These are phyloP conservation scores for Callimico goeldii DNA, from an alignment of 2,797 vertebrate species.

Conservation along the genomic window DNA sequence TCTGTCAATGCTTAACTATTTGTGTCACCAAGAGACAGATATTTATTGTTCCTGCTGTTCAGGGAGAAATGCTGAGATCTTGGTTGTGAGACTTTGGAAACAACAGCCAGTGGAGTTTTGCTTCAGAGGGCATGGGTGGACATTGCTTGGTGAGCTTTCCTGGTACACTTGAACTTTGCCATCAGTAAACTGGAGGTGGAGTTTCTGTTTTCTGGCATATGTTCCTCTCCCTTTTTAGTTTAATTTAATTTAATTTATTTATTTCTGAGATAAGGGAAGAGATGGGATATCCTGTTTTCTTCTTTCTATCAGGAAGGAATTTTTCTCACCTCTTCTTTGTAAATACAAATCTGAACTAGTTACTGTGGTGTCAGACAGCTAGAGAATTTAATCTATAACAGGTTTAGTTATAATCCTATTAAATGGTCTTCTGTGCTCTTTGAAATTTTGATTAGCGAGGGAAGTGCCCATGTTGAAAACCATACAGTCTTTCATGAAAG, in stretches of 20 bases:
- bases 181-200: neutral
- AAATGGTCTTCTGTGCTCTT: slow-evolving; percentile 53
- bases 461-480: neutral
- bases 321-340: neutral
- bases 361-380: slow-evolving; percentile 31
- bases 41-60: slow-evolving; percentile 10
- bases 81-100: neutral
- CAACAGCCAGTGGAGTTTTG: neutral
- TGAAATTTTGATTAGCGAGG: slow-evolving; percentile 53
- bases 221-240: neutral
- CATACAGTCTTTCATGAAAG: neutral
- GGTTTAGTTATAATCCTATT: slow-evolving; percentile 64
- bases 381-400: slow-evolving; percentile 62
- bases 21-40: neutral
- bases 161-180: neutral
- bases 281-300: neutral
- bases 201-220: neutral
- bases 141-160: neutral
- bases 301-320: neutral
- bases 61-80: neutral
- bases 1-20: neutral
- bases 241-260: neutral
- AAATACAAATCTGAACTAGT: slow-evolving; percentile 46
- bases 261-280: neutral
- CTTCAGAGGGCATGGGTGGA: neutral